Conservation (phyloP, 2,797 vertebrate genomes). For the Masticophis lateralis region DNA sequence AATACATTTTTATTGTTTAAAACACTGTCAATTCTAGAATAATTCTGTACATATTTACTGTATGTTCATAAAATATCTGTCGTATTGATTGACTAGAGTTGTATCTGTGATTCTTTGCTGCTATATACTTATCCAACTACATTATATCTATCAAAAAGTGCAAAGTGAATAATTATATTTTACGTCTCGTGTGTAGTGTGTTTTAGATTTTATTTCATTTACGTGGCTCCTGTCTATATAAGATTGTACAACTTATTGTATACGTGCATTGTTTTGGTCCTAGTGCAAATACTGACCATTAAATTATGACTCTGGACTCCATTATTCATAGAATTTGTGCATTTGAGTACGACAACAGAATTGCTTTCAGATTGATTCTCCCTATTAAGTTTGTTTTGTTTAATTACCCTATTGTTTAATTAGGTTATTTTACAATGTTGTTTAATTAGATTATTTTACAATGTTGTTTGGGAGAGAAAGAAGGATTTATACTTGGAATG, state of each 20-base stretch:
- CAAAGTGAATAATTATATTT: not conserved
- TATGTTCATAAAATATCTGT: not conserved
- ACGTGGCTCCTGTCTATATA: not conserved
- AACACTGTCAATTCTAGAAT: not conserved
- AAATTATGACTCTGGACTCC: not conserved
- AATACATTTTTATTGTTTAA: conserved; percentile 6
- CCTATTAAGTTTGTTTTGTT: not conserved
- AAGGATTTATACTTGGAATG: not conserved
- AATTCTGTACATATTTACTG: not conserved
- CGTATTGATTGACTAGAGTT: not conserved
- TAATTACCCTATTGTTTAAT: no score
- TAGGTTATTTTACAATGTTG: no score
- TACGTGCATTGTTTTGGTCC: not conserved
- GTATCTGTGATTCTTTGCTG: not conserved
- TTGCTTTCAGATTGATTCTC: not conserved
- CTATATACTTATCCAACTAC: not conserved
- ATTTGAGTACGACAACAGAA: not conserved
- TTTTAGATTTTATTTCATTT: not conserved
- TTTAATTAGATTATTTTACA: not conserved
- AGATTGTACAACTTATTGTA: not conserved
- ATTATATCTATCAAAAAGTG: not conserved
- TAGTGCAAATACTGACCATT: not conserved
- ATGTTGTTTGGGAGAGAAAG: not conserved
- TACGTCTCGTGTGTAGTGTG: not conserved
- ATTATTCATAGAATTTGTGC: not conserved